phyloP scores from a whole-genome alignment of 2,113 vertebrate species.

The Macrotus californicus region DNA sequence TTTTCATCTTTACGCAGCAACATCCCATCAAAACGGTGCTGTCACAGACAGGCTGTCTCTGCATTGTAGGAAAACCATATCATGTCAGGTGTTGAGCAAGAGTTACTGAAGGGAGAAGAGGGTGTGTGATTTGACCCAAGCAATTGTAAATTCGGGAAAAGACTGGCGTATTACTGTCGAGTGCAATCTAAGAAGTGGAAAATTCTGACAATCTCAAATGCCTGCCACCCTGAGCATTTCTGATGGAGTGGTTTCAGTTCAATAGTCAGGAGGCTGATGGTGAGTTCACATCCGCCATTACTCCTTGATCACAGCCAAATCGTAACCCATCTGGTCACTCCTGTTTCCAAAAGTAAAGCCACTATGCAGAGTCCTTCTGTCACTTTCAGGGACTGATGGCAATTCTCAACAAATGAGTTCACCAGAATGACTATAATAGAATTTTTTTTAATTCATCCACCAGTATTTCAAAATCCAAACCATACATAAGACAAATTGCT shows the following conservation, averaged over 20 bases:
- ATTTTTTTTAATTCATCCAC: not conserved
- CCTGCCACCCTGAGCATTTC: not conserved
- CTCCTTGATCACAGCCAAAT: not conserved
- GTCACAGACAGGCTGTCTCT: not conserved
- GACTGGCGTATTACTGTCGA: not conserved
- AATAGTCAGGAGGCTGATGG: not conserved
- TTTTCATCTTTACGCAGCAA: not conserved
- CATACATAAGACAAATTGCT: not conserved
- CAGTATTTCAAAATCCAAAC: conserved; percentile 15
- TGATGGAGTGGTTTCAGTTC: not conserved
- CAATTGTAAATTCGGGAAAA: not conserved
- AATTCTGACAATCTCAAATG: not conserved
- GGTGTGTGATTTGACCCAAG: not conserved
- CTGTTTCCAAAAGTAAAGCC: not conserved
- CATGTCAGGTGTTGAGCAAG: not conserved
- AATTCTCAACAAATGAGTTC: not conserved
- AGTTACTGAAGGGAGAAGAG: not conserved
- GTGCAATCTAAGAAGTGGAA: conserved; percentile 7
- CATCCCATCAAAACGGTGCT: not conserved
- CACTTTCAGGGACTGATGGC: not conserved
- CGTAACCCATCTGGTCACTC: not conserved
- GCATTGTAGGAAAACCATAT: not conserved
- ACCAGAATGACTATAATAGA: not conserved
- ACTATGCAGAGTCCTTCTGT: not conserved
- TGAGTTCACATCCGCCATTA: not conserved